These are phyloP conservation scores for Collichthys lucidus DNA, from an alignment of 2,113 vertebrate species.

Conservation along the genomic window DNA sequence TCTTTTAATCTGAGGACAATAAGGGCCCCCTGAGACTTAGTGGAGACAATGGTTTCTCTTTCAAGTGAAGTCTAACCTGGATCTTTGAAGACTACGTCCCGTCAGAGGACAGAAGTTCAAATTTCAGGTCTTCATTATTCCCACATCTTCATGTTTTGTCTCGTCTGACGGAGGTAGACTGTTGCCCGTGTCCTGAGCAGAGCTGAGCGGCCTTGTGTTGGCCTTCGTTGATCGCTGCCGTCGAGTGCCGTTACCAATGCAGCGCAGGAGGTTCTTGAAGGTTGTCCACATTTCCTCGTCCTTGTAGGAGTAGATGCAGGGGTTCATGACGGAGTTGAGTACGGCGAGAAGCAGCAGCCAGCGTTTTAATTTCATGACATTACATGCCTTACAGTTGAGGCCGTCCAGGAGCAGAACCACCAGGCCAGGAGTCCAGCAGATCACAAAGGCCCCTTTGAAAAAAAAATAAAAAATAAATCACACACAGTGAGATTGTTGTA, in stretches of 20 bases:
- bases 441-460: conserved; percentile 91
- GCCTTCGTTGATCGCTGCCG: conserved; percentile 86
- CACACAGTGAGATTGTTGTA: background rate
- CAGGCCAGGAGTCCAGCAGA: conserved; percentile 98
- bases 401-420: conserved; percentile 93
- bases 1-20: conserved; percentile 11
- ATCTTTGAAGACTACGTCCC: background rate
- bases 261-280: conserved; percentile 92
- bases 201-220: conserved; percentile 86
- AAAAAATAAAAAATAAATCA: background rate
- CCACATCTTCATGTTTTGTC: conserved; percentile 63
- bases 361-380: conserved; percentile 88
- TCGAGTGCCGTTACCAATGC: conserved; percentile 84
- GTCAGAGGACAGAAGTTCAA: conserved; percentile 6
- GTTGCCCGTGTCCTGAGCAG: conserved; percentile 79
- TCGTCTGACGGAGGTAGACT: conserved; percentile 79
- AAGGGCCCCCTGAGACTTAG: conserved; percentile 1
- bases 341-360: conserved; percentile 96
- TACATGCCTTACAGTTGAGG: conserved; percentile 88
- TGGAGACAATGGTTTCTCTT: conserved; percentile 9
- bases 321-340: conserved; percentile 96
- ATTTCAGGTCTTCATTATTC: conserved; percentile 70
- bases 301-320: conserved; percentile 98
- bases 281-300: conserved; percentile 97
- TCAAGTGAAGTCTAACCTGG: conserved; percentile 36